Base-by-base conservation (phyloP, 2,797 vertebrate species). In the Clamator glandarius region DNA sequence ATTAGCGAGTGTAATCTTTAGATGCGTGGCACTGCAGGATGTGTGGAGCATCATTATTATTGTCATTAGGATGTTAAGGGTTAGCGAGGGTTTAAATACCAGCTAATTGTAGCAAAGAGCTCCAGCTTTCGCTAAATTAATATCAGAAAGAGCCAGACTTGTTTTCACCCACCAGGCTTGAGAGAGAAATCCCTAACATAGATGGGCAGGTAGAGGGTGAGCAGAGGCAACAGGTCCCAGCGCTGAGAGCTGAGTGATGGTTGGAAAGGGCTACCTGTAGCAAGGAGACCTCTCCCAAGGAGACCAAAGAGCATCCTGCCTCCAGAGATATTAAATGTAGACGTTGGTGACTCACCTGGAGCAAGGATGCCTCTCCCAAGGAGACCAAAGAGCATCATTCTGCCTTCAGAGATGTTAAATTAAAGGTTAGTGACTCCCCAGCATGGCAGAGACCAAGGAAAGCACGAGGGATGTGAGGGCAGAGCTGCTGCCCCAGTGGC, bases 1-100 rank as follows among this genome's bases (percentile, higher is more conserved):
- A 96, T 96, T 94, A 94, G 84, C 14, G 41, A 89, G 90, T 70
- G 90, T 92, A 94, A 95, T 95, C 92, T 90, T 50, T 15, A 89
- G 90, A 62, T 67, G 93, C 44, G 52, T 64, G 79, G 93, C 91
- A 81, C 88, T 31, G 83, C 93, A 55, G 95, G 95, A 96, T 36
- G 63, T 31, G 55, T 39, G 46, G 84, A 95, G 86, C 89, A 33
- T 94, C 94, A 59, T 95, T 96, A 92, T 5, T 67, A 84, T 78
- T 93, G 91, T 93, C 92, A 86, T 91, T 87, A 94, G 72, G 63
- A 74, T 46, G 89, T 54, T 57, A 84, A 82, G 94, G 94, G 94
- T 84, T 95, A 94, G 92, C 24, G 29, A 93, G 86, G 90, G 72
- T 96, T 96, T 95, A 94, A 95, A 89, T 5, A 80, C 44, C 83